Conservation (phyloP, 2,113 vertebrate genomes). For the Hylia prasina region DNA sequence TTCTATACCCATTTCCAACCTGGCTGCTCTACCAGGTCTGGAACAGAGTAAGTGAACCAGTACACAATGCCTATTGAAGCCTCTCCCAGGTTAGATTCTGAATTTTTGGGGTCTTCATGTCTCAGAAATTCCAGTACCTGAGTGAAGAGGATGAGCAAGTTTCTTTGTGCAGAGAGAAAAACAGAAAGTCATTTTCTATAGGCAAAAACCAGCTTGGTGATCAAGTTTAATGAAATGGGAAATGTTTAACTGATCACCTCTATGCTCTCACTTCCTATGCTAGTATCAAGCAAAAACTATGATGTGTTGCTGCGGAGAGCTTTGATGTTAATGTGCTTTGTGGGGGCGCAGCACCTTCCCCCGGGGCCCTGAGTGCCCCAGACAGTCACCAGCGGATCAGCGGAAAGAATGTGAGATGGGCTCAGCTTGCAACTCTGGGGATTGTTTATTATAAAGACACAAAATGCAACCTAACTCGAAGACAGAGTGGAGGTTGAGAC, state of each 20-base stretch:
- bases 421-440: no score
- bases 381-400: no score
- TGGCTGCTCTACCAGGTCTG: neutral
- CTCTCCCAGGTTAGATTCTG: fast-evolving
- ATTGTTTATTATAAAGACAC: no score
- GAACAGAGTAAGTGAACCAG: fast-evolving
- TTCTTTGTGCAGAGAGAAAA: neutral
- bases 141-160: neutral
- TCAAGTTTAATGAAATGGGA: neutral
- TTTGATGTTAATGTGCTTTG: no score
- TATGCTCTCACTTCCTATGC: neutral
- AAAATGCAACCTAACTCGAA: no score
- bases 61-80: neutral
- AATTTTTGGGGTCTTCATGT: neutral
- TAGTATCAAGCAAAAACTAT: neutral
- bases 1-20: neutral
- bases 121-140: neutral
- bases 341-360: no score
- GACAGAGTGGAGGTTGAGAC: no score
- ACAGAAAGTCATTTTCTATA: neutral
- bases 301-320: no score
- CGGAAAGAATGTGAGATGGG: no score
- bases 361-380: no score
- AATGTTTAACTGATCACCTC: neutral
- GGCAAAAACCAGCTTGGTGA: neutral